Base-by-base conservation (phyloP, 1,140 invertebrate genomes). In the Steinernema feltiae region DNA sequence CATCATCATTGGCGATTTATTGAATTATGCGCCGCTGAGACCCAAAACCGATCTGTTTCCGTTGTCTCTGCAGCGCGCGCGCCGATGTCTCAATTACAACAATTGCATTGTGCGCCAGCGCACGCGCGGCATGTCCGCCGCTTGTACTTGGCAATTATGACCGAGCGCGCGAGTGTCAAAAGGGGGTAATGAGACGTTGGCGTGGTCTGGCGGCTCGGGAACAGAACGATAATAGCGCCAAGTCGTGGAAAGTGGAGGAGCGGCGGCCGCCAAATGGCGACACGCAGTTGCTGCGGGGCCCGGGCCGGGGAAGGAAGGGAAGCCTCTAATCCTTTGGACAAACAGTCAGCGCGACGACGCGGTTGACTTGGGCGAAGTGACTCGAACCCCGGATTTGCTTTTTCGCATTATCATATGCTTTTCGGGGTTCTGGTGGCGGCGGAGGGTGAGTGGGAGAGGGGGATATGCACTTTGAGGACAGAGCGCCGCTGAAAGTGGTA, bases 101-200 rank as follows among this genome's bases (percentile, higher is more conserved):
- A 63, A 63, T 63, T 63, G 53, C 12, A 63, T 63, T 27, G 35
- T 7, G 35, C 35, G 35, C 7, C 7, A 41, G 18, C 35, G 7
- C 35, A 18, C 35, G 35, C 35, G 35, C 35, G 35, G 35, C n/a
- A n/a, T n/a, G n/a, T n/a, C n/a, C 41, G 53, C 53, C 12, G 12
- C 12, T 17, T 63, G 53, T 63, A 63, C 53, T 63, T 63, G 53
- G 53, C 53, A 63, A 63, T 63, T 63, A 63, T 63, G 35, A 7
- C 35, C 35, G 24, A 27, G 53, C 53, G 53, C 53, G 15, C 53
- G 53, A 27, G 53, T 17, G 53, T 63, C 53, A 63, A 63, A 63
- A 63, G 53, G 53, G 53, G 24, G 35, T 27, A 63, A 63, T 63
- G 53, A 63, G 53, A 15, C 53, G n/a, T n/a, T n/a, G n/a, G n/a